Conservation (phyloP, 2,888 invertebrate species). For the Quadroppia sp. region DNA sequence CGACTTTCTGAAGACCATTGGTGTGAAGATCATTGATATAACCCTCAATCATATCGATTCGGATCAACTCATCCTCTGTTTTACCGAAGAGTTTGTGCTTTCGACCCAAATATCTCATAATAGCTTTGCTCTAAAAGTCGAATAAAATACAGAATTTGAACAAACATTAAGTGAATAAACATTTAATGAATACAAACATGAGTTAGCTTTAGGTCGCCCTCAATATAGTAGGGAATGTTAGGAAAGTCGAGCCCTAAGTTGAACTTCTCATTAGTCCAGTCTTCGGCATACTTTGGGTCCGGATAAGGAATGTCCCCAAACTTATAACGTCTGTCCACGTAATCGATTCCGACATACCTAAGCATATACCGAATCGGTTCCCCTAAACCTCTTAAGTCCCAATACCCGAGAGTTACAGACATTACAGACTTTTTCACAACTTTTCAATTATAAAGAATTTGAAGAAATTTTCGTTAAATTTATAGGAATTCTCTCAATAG, state of each 20-base stretch:
- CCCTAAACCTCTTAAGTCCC: conserved; percentile 47
- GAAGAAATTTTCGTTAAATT: too few relatives aligned
- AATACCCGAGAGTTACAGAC: conserved; percentile 44
- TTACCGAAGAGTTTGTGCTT: conserved; percentile 44
- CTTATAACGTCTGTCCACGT: conserved; percentile 55
- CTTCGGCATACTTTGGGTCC: neutral
- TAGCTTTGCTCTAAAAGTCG: conserved; percentile 42
- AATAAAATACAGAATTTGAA: neutral
- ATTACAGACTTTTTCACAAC: neutral
- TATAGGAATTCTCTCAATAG: too few relatives aligned
- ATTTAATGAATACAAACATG: conserved; percentile 41
- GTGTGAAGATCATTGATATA: neutral
- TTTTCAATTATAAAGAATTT: too few relatives aligned
- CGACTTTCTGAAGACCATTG: neutral
- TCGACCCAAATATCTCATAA: conserved; percentile 47
- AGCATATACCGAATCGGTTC: conserved; percentile 52
- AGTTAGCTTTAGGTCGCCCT: conserved; percentile 52
- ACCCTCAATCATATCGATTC: neutral
- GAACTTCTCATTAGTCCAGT: conserved; percentile 53
- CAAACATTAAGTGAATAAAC: neutral
- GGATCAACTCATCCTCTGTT: conserved; percentile 32
- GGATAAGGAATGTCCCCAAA: conserved; percentile 51
- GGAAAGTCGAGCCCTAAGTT: conserved; percentile 53
- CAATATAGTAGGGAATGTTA: conserved; percentile 54
- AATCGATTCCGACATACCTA: conserved; percentile 54